phyloP scores from a whole-genome alignment of 2,797 vertebrate genomes.

The Calcarius lapponicus region DNA sequence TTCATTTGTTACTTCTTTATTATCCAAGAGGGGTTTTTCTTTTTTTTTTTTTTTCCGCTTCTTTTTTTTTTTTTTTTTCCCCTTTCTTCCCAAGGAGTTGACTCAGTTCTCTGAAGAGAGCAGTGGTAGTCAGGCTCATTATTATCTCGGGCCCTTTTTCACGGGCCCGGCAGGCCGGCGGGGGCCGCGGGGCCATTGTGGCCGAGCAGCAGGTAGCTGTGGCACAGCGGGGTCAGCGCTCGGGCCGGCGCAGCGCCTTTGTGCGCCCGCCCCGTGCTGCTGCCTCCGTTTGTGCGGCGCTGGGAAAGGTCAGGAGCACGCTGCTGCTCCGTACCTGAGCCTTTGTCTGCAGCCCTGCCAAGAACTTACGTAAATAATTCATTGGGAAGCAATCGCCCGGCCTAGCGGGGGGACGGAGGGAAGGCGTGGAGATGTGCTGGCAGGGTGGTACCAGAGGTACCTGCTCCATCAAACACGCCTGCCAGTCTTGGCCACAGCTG shows the following conservation, averaged over 20 bases:
- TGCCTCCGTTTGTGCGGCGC: slow-evolving; percentile 67
- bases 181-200: slow-evolving; percentile 85
- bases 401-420: neutral
- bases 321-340: slow-evolving; percentile 83
- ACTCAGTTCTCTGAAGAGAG: slow-evolving; percentile 84
- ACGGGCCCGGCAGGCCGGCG: slow-evolving; percentile 71
- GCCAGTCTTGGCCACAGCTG: neutral
- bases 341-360: slow-evolving; percentile 64
- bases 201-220: slow-evolving; percentile 90
- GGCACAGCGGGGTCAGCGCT: slow-evolving; percentile 77
- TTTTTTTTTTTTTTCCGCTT: neutral
- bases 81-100: slow-evolving; percentile 67
- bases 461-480: rapidly evolving
- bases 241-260: slow-evolving; percentile 81
- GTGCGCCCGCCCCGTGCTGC: slow-evolving; percentile 77
- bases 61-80: neutral
- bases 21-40: slow-evolving; percentile 75
- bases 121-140: slow-evolving; percentile 83
- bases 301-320: slow-evolving; percentile 86
- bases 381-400: neutral
- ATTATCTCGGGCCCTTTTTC: slow-evolving; percentile 86
- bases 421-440: neutral
- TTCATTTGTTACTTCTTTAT: slow-evolving; percentile 90
- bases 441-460: neutral
- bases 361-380: slow-evolving; percentile 55